phyloP scores from a whole-genome alignment of 2,797 vertebrate species.

The Coregonus ussuriensis region DNA sequence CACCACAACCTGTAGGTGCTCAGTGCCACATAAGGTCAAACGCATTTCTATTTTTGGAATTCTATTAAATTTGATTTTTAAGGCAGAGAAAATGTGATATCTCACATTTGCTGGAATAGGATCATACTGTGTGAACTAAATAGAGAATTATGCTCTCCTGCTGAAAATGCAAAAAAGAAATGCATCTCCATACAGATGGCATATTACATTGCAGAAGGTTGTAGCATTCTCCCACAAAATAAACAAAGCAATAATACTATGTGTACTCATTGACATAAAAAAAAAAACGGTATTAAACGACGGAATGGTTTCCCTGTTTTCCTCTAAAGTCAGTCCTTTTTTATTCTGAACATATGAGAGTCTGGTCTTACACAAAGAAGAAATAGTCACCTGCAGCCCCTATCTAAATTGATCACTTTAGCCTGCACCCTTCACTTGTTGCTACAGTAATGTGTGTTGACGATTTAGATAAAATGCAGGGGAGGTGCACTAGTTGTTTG shows the following conservation, averaged over 20 bases:
- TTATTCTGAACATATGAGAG: not conserved
- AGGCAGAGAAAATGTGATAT: conserved; percentile 38
- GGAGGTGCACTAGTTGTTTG: not conserved
- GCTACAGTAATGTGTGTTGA: not conserved
- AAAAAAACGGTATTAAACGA: not conserved
- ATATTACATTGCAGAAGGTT: too few relatives aligned
- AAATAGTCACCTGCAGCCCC: not conserved
- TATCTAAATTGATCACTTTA: not conserved
- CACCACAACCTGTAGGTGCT: not conserved
- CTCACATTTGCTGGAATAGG: not conserved
- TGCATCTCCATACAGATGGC: too few relatives aligned
- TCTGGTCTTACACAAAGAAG: not conserved
- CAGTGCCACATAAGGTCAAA: not conserved
- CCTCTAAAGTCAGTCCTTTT: not conserved
- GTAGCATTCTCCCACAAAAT: too few relatives aligned
- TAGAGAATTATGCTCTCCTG: not conserved
- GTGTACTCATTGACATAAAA: not conserved
- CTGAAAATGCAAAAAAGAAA: not conserved
- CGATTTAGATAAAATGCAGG: not conserved
- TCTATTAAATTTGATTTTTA: conserved; percentile 42
- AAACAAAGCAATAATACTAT: too few relatives aligned
- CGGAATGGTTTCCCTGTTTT: not conserved
- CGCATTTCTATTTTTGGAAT: conserved; percentile 12
- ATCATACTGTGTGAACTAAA: conserved; percentile 24
- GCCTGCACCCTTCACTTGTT: not conserved